Conservation (phyloP, 2,113 vertebrate genomes). For the Chloroceryle aenea region DNA sequence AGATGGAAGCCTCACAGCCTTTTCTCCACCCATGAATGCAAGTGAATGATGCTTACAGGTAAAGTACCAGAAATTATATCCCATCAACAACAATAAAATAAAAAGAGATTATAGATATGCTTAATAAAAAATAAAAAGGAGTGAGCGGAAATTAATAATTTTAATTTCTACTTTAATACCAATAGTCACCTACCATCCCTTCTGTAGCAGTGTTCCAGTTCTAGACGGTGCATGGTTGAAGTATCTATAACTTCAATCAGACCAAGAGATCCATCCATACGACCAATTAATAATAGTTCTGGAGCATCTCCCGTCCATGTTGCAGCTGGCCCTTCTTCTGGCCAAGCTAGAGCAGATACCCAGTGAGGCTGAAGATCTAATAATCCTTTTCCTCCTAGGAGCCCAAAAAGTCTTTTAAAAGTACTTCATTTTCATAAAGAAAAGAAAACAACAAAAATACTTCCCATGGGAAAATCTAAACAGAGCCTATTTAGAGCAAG, state of each 20-base stretch:
- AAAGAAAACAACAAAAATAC: background rate
- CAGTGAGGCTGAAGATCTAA: conserved; percentile 93
- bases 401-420: background rate
- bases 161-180: background rate
- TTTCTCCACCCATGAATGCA: background rate
- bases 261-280: conserved; percentile 93
- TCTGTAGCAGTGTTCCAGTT: conserved; percentile 94
- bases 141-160: fast-evolving
- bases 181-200: conserved; percentile 84
- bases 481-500: background rate
- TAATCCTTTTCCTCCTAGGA: conserved; percentile 89
- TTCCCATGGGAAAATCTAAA: background rate
- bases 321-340: conserved; percentile 83
- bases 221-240: conserved; percentile 85
- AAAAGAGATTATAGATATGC: background rate
- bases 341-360: conserved; percentile 93
- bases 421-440: background rate
- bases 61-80: background rate
- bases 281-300: conserved; percentile 91
- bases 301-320: conserved; percentile 87
- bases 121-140: background rate
- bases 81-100: background rate
- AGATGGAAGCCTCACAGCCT: background rate
- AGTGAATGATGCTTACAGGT: background rate
- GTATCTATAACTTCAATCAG: conserved; percentile 91